Evolutionary conservation across 2,113 vertebrate species (phyloP).

Genomic region (Semnornis frantzii): DNA sequence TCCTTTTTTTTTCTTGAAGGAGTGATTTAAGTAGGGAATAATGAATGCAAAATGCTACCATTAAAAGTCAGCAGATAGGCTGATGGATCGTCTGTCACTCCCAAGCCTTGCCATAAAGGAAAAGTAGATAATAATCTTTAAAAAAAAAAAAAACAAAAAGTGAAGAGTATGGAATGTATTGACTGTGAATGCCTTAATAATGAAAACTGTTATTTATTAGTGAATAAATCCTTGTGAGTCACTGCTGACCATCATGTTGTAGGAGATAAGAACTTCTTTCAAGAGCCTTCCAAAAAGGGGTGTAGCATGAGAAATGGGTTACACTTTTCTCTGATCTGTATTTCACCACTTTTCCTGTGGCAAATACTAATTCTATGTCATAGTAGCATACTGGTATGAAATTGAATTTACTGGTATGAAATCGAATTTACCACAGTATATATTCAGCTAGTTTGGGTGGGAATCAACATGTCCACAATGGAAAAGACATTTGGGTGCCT

Average conservation of each 20-base stretch:
- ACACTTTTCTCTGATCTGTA: neutral
- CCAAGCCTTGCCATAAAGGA: slow-evolving; percentile 18
- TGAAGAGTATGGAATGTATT: neutral
- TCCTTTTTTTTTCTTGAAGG: slow-evolving; percentile 37
- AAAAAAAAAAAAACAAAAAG: neutral
- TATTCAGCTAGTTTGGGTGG: neutral
- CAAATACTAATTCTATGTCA: neutral
- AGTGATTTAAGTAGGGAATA: slow-evolving; percentile 67
- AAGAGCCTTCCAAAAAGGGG: neutral
- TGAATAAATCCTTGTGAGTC: neutral
- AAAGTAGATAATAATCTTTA: slow-evolving; percentile 1
- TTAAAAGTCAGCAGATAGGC: slow-evolving; percentile 58
- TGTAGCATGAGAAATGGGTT: neutral
- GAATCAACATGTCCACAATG: rapidly evolving
- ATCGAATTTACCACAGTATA: neutral
- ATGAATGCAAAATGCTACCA: slow-evolving; percentile 66
- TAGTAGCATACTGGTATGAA: neutral
- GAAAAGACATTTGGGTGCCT: neutral
- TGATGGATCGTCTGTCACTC: slow-evolving; percentile 69
- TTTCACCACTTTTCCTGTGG: neutral
- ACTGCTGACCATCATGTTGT: neutral
- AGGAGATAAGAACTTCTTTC: neutral
- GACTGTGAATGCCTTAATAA: slow-evolving; percentile 7
- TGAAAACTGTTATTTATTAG: neutral
- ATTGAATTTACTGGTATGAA: neutral